phyloP scores from a whole-genome alignment of 2,888 invertebrate genomes.

The Liopterus haemorrhoidalis region DNA sequence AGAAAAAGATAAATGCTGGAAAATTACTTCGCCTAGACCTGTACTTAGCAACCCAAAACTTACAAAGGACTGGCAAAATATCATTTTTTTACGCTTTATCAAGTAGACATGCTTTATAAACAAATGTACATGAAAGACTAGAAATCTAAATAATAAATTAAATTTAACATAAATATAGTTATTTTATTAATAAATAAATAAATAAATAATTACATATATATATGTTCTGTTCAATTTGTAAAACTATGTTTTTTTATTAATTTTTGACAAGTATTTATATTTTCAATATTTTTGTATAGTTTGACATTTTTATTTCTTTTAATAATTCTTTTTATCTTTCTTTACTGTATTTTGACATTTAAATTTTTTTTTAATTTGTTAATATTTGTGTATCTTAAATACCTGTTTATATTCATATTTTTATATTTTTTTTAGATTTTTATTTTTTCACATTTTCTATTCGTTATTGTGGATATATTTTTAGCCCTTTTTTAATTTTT shows the following conservation, averaged over 20 bases:
- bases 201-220: no score
- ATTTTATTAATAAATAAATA: no score
- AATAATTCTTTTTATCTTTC: neutral
- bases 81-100: no score
- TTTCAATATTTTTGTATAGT: neutral
- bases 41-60: no score
- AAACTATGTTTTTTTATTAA: slow-evolving; percentile 1
- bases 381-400: slow-evolving; percentile 2
- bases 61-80: no score
- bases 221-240: no score
- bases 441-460: neutral
- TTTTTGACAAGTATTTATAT: neutral
- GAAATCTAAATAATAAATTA: no score
- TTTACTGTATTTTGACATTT: neutral
- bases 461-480: neutral
- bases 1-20: no score
- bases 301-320: neutral
- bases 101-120: no score
- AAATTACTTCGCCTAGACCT: no score
- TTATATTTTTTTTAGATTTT: neutral
- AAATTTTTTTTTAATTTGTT: neutral
- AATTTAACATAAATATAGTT: no score
- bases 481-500: neutral
- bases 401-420: neutral
- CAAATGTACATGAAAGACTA: no score